Evolutionary conservation across 1,140 invertebrate species (phyloP), one percentile per base, ranked within the genome.

Genomic region (Laodelphax striatellus): DNA sequence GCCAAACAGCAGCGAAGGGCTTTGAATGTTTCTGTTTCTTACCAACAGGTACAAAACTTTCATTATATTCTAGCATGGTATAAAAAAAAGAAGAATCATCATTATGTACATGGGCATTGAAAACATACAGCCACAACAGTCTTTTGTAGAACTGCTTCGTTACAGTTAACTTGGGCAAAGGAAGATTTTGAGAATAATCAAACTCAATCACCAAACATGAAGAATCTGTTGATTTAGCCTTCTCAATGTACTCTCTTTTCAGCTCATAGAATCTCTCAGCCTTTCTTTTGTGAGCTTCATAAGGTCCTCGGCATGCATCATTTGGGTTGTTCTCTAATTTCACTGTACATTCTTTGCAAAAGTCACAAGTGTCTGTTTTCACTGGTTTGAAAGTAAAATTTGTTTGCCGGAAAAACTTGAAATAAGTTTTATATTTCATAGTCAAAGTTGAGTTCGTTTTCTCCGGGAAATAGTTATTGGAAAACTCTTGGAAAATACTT

Each of bases 171-270:
- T n/a, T n/a, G n/a, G n/a, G n/a, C n/a, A n/a, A n/a, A n/a, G n/a
- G n/a, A n/a, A n/a, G n/a, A 43, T 63, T 63, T 46, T 63, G 62
- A 28, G 22, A 22, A 22, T 63, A 63, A 50, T 63, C 62, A 57
- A 63, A 63, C 31, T 63, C 62, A 10, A 63, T 22, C 4, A 63
- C 62, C n/a, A 61, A 34, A 42, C 28, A 31, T 31, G 28, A 31
- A 31, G 28, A 31, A 31, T 31, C 9, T 31, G 28, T 31, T 31
- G 28, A 31, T 57, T 61, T 57, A 28, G 38, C 21, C n/a, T 44
- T 16, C 6, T 5, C 16, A 11, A 42, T 42, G 22, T 19, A 44
- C 10, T 57, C 22, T n/a, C 10, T 43, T 34, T 61, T 61, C 9
- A 46, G 1, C n/a, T 56, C 52, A 19, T 58, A 42, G 16, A 43